Evolutionary conservation across 2,797 vertebrate genomes (phyloP).

Genomic region (Cetoscarus ocellatus): DNA sequence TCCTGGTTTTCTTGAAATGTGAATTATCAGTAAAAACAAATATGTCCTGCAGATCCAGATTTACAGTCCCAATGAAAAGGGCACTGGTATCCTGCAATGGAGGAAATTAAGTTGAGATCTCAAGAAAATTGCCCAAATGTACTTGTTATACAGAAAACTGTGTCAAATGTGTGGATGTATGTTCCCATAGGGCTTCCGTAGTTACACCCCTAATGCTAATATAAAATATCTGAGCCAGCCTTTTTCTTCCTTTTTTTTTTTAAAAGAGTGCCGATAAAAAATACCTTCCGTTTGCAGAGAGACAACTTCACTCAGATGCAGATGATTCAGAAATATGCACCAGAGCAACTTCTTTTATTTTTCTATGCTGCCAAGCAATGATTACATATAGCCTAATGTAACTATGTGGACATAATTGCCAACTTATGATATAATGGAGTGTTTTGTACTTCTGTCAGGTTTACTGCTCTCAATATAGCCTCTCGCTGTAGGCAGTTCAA

Average conservation of each 20-base stretch:
- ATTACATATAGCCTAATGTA: conserved; percentile 75
- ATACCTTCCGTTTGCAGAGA: conserved; percentile 68
- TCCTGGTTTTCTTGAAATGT: too few relatives aligned
- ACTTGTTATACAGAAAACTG: too few relatives aligned
- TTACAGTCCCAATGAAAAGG: too few relatives aligned
- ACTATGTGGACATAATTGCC: conserved; percentile 76
- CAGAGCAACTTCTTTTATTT: conserved; percentile 86
- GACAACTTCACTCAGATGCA: conserved; percentile 68
- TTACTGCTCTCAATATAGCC: conserved; percentile 63
- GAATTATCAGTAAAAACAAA: too few relatives aligned
- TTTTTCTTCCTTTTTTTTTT: conserved; percentile 45
- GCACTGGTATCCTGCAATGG: too few relatives aligned
- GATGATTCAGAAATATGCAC: conserved; percentile 79
- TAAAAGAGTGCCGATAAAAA: conserved; percentile 65
- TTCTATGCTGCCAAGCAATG: conserved; percentile 83
- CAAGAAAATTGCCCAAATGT: too few relatives aligned
- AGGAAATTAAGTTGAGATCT: too few relatives aligned
- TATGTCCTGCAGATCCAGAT: too few relatives aligned
- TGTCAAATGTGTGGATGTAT: too few relatives aligned
- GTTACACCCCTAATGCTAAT: conserved; percentile 52
- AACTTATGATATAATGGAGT: conserved; percentile 71
- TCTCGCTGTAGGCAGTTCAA: conserved; percentile 44
- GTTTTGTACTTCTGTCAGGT: conserved; percentile 79
- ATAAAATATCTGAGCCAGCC: conserved; percentile 70
- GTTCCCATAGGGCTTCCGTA: too few relatives aligned